Conservation (phyloP, 2,888 invertebrate genomes). For the Macaria liturata region DNA sequence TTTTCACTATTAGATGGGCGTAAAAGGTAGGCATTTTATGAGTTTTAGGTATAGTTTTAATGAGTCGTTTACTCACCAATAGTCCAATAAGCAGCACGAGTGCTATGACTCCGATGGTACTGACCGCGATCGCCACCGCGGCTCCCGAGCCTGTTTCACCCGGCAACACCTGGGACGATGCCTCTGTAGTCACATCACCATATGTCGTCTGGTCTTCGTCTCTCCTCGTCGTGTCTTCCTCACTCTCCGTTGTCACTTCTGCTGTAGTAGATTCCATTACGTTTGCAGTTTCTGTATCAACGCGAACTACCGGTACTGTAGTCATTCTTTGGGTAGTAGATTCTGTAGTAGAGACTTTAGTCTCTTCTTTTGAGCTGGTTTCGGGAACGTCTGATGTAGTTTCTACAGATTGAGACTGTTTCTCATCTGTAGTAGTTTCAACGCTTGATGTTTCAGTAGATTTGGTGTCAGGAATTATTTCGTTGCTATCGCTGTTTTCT, state of each 20-base stretch:
- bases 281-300: constrained; percentile 16
- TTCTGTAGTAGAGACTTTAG: constrained; percentile 6
- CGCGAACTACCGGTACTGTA: constrained; percentile 1
- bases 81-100: constrained; percentile 89
- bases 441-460: constrained; percentile 29
- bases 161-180: constrained; percentile 52
- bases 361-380: background rate
- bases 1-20: no score
- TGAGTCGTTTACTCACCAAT: constrained; percentile 81
- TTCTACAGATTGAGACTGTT: constrained; percentile 1
- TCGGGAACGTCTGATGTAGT: constrained; percentile 1
- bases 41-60: no score
- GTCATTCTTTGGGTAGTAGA: constrained; percentile 8
- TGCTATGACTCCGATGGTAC: constrained; percentile 91
- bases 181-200: constrained; percentile 65
- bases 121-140: constrained; percentile 91
- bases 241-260: constrained; percentile 35
- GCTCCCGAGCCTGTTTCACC: constrained; percentile 85
- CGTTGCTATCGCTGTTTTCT: constrained; percentile 68
- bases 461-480: constrained; percentile 54
- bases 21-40: no score
- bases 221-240: constrained; percentile 48
- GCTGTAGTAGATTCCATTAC: constrained; percentile 35
- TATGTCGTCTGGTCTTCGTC: constrained; percentile 55
- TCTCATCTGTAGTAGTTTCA: constrained; percentile 31